Percentiles rank a stretch among this genome's conserved stretches.
Evolutionary conservation across 2,888 invertebrate genomes (phyloP).

Genomic region (Thymelicus sylvestris): DNA sequence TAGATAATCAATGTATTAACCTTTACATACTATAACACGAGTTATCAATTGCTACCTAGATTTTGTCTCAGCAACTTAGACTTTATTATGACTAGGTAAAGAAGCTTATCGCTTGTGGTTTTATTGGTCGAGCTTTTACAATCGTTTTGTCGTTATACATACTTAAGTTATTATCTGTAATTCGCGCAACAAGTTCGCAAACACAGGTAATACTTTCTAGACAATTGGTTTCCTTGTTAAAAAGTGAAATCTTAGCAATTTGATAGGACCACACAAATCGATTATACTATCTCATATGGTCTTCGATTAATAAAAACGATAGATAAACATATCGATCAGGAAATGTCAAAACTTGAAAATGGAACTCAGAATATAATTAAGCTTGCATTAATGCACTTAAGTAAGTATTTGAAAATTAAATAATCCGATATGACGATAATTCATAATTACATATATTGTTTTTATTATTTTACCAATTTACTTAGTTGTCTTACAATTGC

Average conservation of each 20-base stretch:
- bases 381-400: not conserved
- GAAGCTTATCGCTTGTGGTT: not conserved
- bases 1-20: slow-evolving; percentile 20
- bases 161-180: slow-evolving; percentile 35
- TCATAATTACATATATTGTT: too few relatives aligned
- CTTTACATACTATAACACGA: slow-evolving; percentile 21
- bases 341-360: slow-evolving; percentile 8
- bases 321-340: slow-evolving; percentile 4
- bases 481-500: too few relatives aligned
- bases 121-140: slow-evolving; percentile 16
- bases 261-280: slow-evolving; percentile 29
- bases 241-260: slow-evolving; percentile 32
- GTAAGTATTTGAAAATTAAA: not conserved
- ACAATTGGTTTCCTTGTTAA: slow-evolving; percentile 40
- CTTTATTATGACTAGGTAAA: not conserved
- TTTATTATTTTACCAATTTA: too few relatives aligned
- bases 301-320: slow-evolving; percentile 20
- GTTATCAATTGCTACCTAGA: slow-evolving; percentile 10
- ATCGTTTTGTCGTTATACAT: slow-evolving; percentile 33
- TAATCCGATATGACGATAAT: not conserved
- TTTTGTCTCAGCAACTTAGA: not conserved
- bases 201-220: slow-evolving; percentile 39
- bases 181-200: slow-evolving; percentile 39
- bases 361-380: slow-evolving; percentile 1
- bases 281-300: slow-evolving; percentile 13